Conservation (phyloP, 2,113 vertebrate genomes). For the crab-eating macaque (Macaca fascicularis) region DNA sequence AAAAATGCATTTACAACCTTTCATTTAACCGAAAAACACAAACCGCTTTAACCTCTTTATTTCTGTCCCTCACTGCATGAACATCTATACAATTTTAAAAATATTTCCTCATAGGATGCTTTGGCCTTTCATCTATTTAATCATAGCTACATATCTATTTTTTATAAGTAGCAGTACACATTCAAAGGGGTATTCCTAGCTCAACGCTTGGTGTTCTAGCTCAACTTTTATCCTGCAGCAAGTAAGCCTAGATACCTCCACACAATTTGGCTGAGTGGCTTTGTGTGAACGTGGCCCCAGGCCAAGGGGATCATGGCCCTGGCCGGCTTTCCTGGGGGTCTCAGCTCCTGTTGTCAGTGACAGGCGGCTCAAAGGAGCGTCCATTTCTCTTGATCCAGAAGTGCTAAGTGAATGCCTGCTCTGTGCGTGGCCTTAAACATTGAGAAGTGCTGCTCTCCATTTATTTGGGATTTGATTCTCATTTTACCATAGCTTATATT, state of each 20-base stretch:
- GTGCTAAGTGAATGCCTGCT: background rate
- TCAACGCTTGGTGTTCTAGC: too few species aligned
- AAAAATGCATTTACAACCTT: background rate
- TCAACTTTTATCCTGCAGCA: background rate
- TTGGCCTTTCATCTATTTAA: background rate
- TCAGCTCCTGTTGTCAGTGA: background rate
- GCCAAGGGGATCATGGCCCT: background rate
- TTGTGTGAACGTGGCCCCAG: background rate
- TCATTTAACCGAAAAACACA: background rate
- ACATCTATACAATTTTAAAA: background rate
- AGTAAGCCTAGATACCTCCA: background rate
- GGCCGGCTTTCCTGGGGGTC: background rate
- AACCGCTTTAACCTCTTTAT: conserved; percentile 23
- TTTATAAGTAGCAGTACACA: background rate
- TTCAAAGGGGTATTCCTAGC: background rate
- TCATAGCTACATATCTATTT: background rate
- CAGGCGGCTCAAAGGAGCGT: background rate
- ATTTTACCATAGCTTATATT: background rate
- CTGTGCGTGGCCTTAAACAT: accelerated
- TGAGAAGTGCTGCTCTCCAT: background rate
- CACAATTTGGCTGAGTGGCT: background rate
- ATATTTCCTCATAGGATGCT: background rate
- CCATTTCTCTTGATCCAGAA: background rate
- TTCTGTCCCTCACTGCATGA: background rate
- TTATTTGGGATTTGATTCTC: background rate